Evolutionary conservation across 1,140 invertebrate species (phyloP).

Genomic region (Camponotus vicinus): DNA sequence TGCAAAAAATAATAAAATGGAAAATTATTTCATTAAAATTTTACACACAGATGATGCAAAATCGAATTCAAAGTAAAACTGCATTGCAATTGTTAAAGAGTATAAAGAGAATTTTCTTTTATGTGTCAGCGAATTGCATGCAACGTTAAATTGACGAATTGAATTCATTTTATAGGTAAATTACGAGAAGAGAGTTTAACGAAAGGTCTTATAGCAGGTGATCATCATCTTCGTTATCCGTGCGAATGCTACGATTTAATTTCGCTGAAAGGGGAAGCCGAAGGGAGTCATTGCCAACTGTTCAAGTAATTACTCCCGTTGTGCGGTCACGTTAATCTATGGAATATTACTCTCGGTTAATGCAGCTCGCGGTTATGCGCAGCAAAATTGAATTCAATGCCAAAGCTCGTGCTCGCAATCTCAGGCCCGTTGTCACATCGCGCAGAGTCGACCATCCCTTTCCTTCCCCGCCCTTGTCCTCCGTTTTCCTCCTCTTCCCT

Average conservation of each 20-base stretch:
- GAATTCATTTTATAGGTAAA: neutral
- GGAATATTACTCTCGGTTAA: slow-evolving; percentile 53
- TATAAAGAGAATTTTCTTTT: slow-evolving; percentile 1
- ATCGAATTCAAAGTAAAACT: slow-evolving; percentile 17
- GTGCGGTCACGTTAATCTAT: slow-evolving; percentile 54
- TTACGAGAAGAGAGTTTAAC: neutral
- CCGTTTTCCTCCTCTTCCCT: neutral
- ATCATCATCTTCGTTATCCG: slow-evolving; percentile 18
- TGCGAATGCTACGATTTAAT: slow-evolving; percentile 21
- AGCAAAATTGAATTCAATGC: slow-evolving; percentile 58
- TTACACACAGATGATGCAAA: neutral
- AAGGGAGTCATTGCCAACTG: slow-evolving; percentile 42
- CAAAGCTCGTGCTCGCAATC: slow-evolving; percentile 49
- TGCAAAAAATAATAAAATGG: neutral
- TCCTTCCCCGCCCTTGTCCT: neutral
- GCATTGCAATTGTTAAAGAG: neutral
- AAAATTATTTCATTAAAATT: neutral
- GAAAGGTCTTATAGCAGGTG: neutral
- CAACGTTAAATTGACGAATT: neutral
- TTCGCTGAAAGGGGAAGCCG: slow-evolving; percentile 26
- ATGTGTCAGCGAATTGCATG: neutral
- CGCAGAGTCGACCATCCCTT: slow-evolving; percentile 3
- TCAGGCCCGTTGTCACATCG: slow-evolving; percentile 23
- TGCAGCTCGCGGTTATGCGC: slow-evolving; percentile 32
- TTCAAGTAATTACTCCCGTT: slow-evolving; percentile 53